Base-by-base conservation (phyloP, 1,140 invertebrate species). In the Drosophila malerkotliana region DNA sequence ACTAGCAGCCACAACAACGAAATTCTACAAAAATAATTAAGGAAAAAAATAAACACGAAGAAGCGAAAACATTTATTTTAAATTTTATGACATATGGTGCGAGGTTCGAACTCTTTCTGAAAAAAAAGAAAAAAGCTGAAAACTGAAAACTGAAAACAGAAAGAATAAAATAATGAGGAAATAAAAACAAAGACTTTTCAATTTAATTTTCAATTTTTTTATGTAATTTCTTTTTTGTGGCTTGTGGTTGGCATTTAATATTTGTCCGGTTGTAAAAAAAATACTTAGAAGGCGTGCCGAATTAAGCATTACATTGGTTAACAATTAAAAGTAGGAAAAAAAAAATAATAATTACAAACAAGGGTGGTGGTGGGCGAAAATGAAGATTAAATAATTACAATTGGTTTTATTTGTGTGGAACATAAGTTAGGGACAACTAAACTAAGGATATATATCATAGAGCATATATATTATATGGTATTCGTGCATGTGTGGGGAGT, bases 1-100 rank as follows among this genome's bases (percentile, higher is more conserved):
- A 87, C 63, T 69, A 88, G 72, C 44, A 61, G 62, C 24, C 78
- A 82, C 51, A 73, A 63, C 52, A 68, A 79, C 60, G 67, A 77
- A 80, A 66, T 84, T 84, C 77, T 73, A 85, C 81, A 81, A 85
- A 85, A 85, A 85, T 73, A 84, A 85, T 80, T 69, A 60, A 73
- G 39, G 69, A 68, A 69, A 69, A 45, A 24, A 51, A 26, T 21
- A 48, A 30, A 55, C 62, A 32, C n/a, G 8, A 9, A 26, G 12
- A 49, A n/a, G 12, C n/a, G n/a, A 24, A 39, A 39, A 53, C 60
- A 69, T 69, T 69, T 68, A 68, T 39, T 68, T 39, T 32, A 68
- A 68, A 49, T 26, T 69, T 55, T 56, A 56, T 48, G 44, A 9
- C 41, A 26, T 39, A 9, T 39, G 28, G 5, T 26, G 21, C 21